Conservation (phyloP, 64 coral and sea anemone species). For the Actinia tenebrosa region DNA sequence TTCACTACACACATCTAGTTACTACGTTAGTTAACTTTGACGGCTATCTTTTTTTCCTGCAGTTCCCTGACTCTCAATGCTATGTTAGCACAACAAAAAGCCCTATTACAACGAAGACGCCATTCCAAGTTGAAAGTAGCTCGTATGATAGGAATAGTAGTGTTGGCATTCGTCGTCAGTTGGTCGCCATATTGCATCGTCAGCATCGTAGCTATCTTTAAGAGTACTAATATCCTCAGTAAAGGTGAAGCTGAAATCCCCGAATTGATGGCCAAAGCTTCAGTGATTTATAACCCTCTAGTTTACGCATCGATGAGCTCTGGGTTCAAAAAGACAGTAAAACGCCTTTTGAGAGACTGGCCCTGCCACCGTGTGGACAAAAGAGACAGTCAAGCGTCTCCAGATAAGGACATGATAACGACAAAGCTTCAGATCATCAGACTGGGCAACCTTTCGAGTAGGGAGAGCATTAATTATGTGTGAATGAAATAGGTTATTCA, state of each 20-base stretch:
- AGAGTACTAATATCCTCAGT: neutral
- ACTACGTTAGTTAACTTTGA: no score
- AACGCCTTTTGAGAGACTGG: neutral
- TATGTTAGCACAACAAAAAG: neutral
- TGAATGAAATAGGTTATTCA: no score
- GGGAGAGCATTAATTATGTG: no score
- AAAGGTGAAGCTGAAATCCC: constrained; percentile 28
- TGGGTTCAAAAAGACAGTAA: constrained; percentile 14
- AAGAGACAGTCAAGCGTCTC: neutral
- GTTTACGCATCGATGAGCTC: constrained; percentile 30
- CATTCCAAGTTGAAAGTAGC: constrained; percentile 13
- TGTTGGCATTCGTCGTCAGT: constrained; percentile 29
- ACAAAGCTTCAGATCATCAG: neutral
- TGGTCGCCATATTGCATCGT: constrained; percentile 45
- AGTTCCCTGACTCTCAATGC: neutral
- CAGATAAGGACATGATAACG: neutral
- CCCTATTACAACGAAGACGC: neutral
- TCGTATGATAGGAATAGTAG: neutral
- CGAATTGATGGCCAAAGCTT: constrained; percentile 42
- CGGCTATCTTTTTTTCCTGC: neutral
- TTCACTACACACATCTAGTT: no score
- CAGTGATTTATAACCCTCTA: constrained; percentile 46
- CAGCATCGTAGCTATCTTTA: neutral
- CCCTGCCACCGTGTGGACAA: neutral
- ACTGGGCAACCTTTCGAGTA: neutral